Base-by-base conservation (phyloP, 2,797 vertebrate species). In the Lacerta bilineata region DNA sequence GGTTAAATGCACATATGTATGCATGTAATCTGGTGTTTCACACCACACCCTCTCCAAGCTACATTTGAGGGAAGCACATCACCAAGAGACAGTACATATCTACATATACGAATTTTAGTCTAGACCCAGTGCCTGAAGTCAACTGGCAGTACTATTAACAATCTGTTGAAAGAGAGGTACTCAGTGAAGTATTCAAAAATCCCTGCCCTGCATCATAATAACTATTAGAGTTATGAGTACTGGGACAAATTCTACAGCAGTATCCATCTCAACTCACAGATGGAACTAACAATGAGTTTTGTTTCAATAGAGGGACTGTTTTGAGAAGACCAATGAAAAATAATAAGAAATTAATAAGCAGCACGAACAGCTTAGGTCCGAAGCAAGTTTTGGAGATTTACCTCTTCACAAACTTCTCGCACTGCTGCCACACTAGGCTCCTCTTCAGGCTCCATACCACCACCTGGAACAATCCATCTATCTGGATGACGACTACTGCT, bases 361-460 rank as follows among this genome's bases (percentile, higher is more conserved):
- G 39, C 3, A 13, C 1, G 5, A 23, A 61, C 68, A 79, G 17
- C 0, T 0, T 17, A 27, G 59, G 36, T 41, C 7, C 41, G 50
- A 61, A 69, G 20, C 77, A 59, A 46, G 5, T 79, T 20, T 41
- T 83, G 0, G 11, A 6, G n/a, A 80, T 98, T 43, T 93, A 99
- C 99, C 99, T 99, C 99, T 91, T 99, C 99, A 93, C 98, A 99
- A 91, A 99, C 99, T 97, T 99, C 99, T 33, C 99, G 97, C 90
- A 97, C 97, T 5, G 99, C 99, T 0, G 99, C 99, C 93, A 98
- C 97, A 55, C 95, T 97, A 5, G 99, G 98, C 96, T 99, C 99
- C 95, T 99, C 99, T 87, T 99, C 98, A 0, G 99, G 99, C 96
- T 99, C 99, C 98, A 99, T 99, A 91, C 99, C 99, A 33, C 99